Evolutionary conservation across 2,888 invertebrate species (phyloP).

Genomic region (Oscheius myriophilus): DNA sequence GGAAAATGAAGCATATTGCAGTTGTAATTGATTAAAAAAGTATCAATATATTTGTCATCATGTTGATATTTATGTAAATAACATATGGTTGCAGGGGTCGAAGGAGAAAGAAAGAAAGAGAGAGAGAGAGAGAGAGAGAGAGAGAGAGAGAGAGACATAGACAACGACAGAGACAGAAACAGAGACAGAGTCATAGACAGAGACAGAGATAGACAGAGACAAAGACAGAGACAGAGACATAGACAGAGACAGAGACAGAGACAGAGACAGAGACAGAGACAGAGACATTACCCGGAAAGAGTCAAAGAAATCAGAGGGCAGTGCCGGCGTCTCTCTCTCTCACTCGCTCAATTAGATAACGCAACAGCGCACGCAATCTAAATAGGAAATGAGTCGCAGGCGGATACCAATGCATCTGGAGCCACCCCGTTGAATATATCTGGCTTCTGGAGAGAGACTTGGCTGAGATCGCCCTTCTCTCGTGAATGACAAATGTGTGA

Average conservation of each 20-base stretch:
- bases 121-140: background rate
- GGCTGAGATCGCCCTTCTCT: no score
- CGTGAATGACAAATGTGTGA: no score
- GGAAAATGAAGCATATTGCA: constrained; percentile 26
- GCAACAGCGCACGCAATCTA: constrained; percentile 29
- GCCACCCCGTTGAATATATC: constrained; percentile 19
- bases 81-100: no score
- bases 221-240: constrained; percentile 11
- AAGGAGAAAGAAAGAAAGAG: constrained; percentile 32
- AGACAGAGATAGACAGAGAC: background rate
- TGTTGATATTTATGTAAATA: no score
- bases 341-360: constrained; percentile 26
- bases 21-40: no score
- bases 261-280: constrained; percentile 16
- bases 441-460: no score
- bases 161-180: no score
- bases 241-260: constrained; percentile 21
- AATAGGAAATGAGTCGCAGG: constrained; percentile 24
- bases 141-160: no score
- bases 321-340: background rate
- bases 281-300: constrained; percentile 16
- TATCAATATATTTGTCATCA: no score
- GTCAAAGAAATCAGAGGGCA: constrained; percentile 15
- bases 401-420: constrained; percentile 26
- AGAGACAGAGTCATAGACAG: no score